Conservation (phyloP, 2,888 invertebrate genomes). For the Holacanthella duospinosa region DNA sequence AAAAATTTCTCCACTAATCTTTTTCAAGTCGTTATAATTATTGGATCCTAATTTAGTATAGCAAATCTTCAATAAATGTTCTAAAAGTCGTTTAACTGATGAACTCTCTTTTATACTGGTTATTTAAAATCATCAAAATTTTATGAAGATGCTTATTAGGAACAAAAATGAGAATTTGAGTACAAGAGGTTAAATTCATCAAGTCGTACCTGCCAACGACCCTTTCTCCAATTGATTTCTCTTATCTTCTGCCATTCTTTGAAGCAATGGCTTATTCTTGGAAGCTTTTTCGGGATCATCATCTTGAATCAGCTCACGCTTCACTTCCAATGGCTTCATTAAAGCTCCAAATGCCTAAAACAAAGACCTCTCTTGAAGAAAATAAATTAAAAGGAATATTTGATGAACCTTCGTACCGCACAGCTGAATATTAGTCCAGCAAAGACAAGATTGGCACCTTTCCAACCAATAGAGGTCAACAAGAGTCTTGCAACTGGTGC, state of each 20-base stretch:
- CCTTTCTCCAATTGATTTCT: constrained; percentile 81
- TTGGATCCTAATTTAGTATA: too few relatives aligned
- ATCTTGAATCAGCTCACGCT: constrained; percentile 47
- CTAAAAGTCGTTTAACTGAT: too few relatives aligned
- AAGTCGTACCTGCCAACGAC: constrained; percentile 55
- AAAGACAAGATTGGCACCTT: constrained; percentile 76
- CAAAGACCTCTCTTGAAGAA: not conserved
- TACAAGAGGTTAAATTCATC: not conserved
- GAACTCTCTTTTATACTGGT: not conserved
- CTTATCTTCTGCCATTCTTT: constrained; percentile 87
- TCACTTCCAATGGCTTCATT: constrained; percentile 68
- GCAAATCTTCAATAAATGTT: too few relatives aligned
- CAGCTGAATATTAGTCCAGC: constrained; percentile 88
- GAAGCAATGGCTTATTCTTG: constrained; percentile 63
- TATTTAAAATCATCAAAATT: too few relatives aligned
- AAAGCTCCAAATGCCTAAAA: constrained; percentile 61
- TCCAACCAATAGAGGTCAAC: constrained; percentile 67
- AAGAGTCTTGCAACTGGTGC: constrained; percentile 78
- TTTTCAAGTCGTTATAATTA: not conserved
- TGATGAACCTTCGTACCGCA: constrained; percentile 50
- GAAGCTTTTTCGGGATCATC: constrained; percentile 32
- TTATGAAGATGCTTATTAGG: too few relatives aligned
- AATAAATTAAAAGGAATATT: not conserved
- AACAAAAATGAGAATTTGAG: too few relatives aligned
- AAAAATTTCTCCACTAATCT: not conserved